Evolutionary conservation across 2,113 vertebrate species (phyloP).

Genomic region (Gambusia holbrooki): DNA sequence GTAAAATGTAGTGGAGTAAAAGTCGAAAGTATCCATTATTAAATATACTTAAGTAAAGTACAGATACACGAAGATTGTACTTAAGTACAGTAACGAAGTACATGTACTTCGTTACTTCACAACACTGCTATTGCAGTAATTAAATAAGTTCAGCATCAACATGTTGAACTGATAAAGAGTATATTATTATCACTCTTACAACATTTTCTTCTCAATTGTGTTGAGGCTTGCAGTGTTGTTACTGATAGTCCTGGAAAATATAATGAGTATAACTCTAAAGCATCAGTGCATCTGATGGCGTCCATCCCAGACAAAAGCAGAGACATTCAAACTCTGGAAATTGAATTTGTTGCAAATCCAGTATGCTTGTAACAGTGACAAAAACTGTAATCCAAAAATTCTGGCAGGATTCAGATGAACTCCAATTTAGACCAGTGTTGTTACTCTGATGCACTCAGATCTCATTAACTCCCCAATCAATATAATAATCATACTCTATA

Average conservation of each 20-base stretch:
- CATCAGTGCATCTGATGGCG: neutral
- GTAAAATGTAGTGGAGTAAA: too few relatives aligned
- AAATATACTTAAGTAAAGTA: too few relatives aligned
- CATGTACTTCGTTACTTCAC: too few relatives aligned
- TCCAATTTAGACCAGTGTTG: neutral
- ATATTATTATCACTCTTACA: neutral
- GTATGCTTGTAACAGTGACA: neutral
- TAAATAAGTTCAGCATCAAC: neutral
- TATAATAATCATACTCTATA: too few relatives aligned
- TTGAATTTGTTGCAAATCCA: neutral
- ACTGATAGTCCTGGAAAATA: neutral
- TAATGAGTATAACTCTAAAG: neutral
- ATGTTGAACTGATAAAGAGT: neutral
- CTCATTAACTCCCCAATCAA: neutral
- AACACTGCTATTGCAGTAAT: neutral
- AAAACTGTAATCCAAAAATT: neutral
- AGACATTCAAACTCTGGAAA: neutral
- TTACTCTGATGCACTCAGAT: neutral
- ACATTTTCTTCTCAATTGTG: neutral
- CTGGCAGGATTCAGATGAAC: neutral
- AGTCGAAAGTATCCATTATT: too few relatives aligned
- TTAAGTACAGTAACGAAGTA: too few relatives aligned
- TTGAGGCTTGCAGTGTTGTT: neutral
- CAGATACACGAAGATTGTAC: too few relatives aligned
- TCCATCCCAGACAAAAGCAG: neutral